Conservation (phyloP, 2,113 vertebrate species). For the Vombatus ursinus region DNA sequence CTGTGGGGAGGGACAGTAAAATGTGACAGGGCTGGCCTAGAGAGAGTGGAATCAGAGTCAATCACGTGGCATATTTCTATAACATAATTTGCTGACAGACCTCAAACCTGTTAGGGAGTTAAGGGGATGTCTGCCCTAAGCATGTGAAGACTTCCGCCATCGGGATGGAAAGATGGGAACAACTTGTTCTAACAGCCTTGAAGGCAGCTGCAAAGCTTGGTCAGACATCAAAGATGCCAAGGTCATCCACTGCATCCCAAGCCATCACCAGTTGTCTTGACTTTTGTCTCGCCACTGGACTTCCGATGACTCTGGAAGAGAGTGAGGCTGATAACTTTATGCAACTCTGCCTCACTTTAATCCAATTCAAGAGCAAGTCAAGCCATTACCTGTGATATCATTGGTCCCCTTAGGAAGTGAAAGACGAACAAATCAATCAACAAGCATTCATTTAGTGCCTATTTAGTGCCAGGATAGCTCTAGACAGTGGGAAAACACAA, state of each 20-base stretch:
- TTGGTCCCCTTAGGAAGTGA: background rate
- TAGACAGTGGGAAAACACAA: background rate
- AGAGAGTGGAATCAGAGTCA: background rate
- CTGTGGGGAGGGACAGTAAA: background rate
- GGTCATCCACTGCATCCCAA: background rate
- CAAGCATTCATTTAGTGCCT: background rate
- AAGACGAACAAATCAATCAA: background rate
- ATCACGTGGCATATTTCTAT: background rate
- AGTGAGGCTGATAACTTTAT: background rate
- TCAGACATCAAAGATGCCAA: background rate
- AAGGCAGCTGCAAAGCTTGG: background rate
- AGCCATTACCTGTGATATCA: background rate
- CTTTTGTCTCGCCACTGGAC: background rate
- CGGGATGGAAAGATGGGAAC: background rate
- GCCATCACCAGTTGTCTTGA: background rate
- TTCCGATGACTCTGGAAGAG: background rate
- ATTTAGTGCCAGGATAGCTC: background rate
- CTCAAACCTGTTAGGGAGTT: background rate
- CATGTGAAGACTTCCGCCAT: background rate
- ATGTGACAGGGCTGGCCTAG: background rate
- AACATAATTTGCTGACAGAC: background rate
- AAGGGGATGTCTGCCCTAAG: background rate
- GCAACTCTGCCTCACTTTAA: background rate
- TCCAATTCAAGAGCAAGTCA: background rate
- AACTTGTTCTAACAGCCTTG: too few relatives aligned